Evolutionary conservation across 1,140 invertebrate species (phyloP).

Genomic region (Phymastichus coffea): DNA sequence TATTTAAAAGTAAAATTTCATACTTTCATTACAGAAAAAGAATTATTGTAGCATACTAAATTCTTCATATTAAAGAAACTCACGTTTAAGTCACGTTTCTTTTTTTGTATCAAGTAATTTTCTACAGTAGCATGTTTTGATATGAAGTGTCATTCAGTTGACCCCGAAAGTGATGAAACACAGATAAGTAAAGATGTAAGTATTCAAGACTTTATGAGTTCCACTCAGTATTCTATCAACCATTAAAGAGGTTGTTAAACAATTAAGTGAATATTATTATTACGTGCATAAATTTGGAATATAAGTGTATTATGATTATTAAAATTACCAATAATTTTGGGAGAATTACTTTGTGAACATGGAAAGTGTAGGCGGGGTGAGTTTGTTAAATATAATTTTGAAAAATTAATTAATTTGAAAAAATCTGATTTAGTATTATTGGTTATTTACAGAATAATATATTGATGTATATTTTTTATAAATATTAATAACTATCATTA

Average conservation of each 20-base stretch:
- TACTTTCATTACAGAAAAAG: too few relatives aligned
- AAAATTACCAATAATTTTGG: conserved; percentile 6
- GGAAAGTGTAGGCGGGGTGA: conserved; percentile 48
- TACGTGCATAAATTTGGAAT: too few relatives aligned
- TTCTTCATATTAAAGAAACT: conserved; percentile 30
- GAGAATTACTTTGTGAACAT: conserved; percentile 26
- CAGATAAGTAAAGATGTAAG: conserved; percentile 53
- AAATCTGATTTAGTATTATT: too few relatives aligned
- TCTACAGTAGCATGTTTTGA: conserved; percentile 38
- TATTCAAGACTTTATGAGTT: conserved; percentile 32
- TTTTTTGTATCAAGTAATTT: conserved; percentile 3
- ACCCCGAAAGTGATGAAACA: conserved; percentile 46
- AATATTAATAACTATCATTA: too few relatives aligned
- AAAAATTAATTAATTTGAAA: background rate
- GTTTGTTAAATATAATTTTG: conserved; percentile 31
- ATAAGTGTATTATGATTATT: too few relatives aligned
- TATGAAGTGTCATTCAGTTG: conserved; percentile 51
- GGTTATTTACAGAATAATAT: too few relatives aligned
- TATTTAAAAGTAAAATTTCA: too few relatives aligned
- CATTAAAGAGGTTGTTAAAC: conserved; percentile 20
- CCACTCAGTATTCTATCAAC: conserved; percentile 33
- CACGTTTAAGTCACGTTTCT: conserved; percentile 55
- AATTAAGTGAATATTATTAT: too few relatives aligned
- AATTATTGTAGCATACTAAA: too few relatives aligned
- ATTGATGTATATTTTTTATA: too few relatives aligned